These are phyloP conservation scores for Cybosia mesomella DNA, from an alignment of 2,888 invertebrate species.

Conservation along the genomic window DNA sequence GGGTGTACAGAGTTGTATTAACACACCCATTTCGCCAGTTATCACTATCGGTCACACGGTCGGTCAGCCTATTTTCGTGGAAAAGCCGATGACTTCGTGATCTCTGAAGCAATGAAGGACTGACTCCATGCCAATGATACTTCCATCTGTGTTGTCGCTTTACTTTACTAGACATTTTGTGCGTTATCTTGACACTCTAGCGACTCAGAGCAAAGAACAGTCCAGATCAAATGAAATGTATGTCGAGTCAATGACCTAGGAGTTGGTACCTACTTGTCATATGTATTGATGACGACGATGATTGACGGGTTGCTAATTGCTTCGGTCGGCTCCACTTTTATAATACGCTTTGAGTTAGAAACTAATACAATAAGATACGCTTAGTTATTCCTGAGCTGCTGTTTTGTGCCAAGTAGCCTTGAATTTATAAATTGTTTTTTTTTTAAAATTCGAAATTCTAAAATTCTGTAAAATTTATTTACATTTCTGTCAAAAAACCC, in stretches of 20 bases:
- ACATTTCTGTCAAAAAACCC: not conserved
- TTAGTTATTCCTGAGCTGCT: not conserved
- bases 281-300: conserved; percentile 13
- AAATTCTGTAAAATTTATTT: not conserved
- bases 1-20: no score
- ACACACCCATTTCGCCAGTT: no score
- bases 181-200: not conserved
- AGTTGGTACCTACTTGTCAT: conserved; percentile 7
- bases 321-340: conserved; percentile 2
- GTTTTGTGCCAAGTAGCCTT: not conserved
- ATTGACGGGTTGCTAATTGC: conserved; percentile 21
- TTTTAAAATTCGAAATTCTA: not conserved
- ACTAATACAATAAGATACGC: not conserved
- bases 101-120: not conserved
- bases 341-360: not conserved
- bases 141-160: not conserved
- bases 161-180: not conserved
- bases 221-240: conserved; percentile 1
- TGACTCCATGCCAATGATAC: not conserved
- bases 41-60: no score
- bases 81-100: no score
- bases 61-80: no score
- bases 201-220: not conserved
- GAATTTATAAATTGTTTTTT: not conserved
- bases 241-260: conserved; percentile 13